These are phyloP conservation scores for Poecilobothrus nobilitatus DNA, from an alignment of 2,888 invertebrate species.

Conservation along the genomic window DNA sequence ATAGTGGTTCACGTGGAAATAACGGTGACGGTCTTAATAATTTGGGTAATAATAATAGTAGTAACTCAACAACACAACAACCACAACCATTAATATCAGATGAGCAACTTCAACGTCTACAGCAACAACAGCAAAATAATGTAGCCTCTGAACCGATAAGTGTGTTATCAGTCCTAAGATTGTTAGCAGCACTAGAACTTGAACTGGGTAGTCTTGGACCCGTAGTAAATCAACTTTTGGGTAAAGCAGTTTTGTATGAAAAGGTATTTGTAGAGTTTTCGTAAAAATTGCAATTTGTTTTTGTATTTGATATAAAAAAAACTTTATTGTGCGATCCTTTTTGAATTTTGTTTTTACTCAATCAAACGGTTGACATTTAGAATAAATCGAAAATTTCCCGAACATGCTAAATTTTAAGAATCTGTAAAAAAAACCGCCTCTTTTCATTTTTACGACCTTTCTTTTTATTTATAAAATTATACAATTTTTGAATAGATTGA, in stretches of 20 bases:
- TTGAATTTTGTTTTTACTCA: too few relatives aligned
- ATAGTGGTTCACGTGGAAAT: neutral
- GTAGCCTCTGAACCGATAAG: conserved; percentile 8
- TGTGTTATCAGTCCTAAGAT: conserved; percentile 20
- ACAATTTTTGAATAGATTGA: too few relatives aligned
- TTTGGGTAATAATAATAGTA: neutral
- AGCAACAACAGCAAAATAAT: neutral
- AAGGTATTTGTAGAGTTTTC: conserved; percentile 17
- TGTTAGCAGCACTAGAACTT: conserved; percentile 20
- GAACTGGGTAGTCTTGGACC: conserved; percentile 21
- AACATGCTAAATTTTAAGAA: too few relatives aligned
- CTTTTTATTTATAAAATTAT: too few relatives aligned
- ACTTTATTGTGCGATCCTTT: too few relatives aligned
- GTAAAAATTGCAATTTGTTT: neutral
- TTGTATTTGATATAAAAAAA: neutral
- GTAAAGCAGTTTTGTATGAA: conserved; percentile 20
- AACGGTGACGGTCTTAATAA: neutral
- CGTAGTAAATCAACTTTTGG: conserved; percentile 20
- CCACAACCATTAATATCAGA: neutral
- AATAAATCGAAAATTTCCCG: neutral
- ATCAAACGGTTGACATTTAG: neutral
- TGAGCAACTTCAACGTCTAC: neutral
- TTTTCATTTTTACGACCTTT: too few relatives aligned
- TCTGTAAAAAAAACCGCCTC: too few relatives aligned
- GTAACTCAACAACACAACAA: neutral